phyloP scores from a whole-genome alignment of 2,888 invertebrate species.

The Mechanitis messenoides region DNA sequence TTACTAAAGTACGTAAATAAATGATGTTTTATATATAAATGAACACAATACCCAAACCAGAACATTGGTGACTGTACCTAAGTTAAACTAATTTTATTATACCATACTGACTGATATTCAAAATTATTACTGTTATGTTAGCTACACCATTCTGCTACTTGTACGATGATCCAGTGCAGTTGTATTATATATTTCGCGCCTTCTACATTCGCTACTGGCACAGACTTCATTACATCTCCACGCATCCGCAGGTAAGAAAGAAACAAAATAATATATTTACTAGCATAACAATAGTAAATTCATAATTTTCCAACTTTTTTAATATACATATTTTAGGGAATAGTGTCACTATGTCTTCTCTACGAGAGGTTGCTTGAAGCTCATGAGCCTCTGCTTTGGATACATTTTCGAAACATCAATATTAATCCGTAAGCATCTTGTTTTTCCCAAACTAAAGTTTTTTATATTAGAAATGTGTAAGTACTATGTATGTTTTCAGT shows the following conservation, averaged over 20 bases:
- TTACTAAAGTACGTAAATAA: no score
- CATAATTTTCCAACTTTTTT: constrained; percentile 3
- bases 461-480: neutral
- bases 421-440: constrained; percentile 89
- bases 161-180: constrained; percentile 89
- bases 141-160: constrained; percentile 97
- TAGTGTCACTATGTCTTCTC: constrained; percentile 90
- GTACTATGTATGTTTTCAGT: constrained; percentile 62
- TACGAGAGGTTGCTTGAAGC: constrained; percentile 94
- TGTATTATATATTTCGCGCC: constrained; percentile 93
- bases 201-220: constrained; percentile 95
- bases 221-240: constrained; percentile 92
- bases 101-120: no score
- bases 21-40: no score
- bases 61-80: no score
- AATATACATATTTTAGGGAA: constrained; percentile 75
- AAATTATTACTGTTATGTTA: constrained; percentile 53
- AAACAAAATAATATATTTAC: neutral
- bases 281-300: neutral
- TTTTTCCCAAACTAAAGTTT: neutral
- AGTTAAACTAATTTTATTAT: neutral
- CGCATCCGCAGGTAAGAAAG: constrained; percentile 84
- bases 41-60: no score
- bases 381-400: constrained; percentile 93
- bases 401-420: constrained; percentile 90